Percentiles rank a stretch among this genome's conserved stretches.
phyloP scores from a whole-genome alignment of 2,797 vertebrate genomes.

The Hyperoplus immaculatus region DNA sequence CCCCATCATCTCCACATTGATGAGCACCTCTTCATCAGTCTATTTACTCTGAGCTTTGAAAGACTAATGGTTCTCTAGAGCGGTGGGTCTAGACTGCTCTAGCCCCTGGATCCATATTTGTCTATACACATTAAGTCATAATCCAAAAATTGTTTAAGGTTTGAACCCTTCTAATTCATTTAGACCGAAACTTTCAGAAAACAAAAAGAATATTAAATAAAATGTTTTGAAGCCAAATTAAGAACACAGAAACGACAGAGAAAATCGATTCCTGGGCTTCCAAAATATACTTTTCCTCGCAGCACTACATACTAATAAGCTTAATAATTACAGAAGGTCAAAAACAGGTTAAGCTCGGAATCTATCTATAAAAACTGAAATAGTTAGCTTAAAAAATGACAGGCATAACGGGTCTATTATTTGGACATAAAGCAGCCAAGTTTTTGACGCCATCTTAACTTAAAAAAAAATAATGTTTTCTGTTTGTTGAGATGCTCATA shows the following conservation, averaged over 20 bases:
- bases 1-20: constrained; percentile 76
- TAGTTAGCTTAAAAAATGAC: constrained; percentile 19
- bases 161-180: constrained; percentile 30
- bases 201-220: constrained; percentile 22
- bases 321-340: constrained; percentile 35
- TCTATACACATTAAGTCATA: constrained; percentile 40
- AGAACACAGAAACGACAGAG: constrained; percentile 17
- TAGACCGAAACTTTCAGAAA: constrained; percentile 27
- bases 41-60: constrained; percentile 64
- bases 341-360: constrained; percentile 35
- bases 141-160: constrained; percentile 34
- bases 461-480: background rate
- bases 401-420: background rate
- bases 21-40: constrained; percentile 71
- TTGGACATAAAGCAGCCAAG: background rate
- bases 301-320: constrained; percentile 8
- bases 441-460: background rate
- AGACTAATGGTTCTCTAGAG: constrained; percentile 55
- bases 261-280: background rate
- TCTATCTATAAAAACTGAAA: constrained; percentile 9
- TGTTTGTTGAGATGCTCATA: constrained; percentile 7
- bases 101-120: constrained; percentile 47
- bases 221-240: constrained; percentile 21
- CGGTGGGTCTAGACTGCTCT: constrained; percentile 21
- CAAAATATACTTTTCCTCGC: constrained; percentile 7